Conservation (phyloP, 1,140 invertebrate genomes). For the Caenorhabditis inopinata region DNA sequence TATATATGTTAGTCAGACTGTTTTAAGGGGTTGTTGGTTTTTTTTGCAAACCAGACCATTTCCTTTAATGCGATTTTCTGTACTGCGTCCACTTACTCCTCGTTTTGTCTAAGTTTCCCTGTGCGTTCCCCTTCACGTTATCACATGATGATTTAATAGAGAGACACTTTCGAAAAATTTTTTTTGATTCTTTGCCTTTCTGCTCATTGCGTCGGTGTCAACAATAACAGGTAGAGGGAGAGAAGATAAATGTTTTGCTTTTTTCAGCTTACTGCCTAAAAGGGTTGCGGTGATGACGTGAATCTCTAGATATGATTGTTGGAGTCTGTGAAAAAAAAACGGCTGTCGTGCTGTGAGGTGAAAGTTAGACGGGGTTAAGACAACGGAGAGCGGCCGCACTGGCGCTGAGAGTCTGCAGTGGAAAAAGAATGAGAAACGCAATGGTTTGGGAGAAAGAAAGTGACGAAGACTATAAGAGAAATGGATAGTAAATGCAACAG, state of each 20-base stretch:
- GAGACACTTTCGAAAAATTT: background rate
- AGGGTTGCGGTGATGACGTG: no score
- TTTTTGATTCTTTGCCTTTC: background rate
- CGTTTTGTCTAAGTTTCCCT: no score
- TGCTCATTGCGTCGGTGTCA: background rate
- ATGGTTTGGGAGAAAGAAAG: background rate
- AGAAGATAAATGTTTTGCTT: no score
- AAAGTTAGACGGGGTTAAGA: background rate
- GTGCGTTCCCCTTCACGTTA: background rate
- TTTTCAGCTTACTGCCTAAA: no score
- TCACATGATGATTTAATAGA: background rate
- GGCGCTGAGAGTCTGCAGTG: no score
- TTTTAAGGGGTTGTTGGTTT: no score
- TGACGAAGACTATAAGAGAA: background rate
- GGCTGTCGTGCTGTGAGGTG: no score
- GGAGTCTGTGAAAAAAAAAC: no score
- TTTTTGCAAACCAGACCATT: no score
- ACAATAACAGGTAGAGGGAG: no score
- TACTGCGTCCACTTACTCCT: background rate
- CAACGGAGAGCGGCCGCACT: background rate
- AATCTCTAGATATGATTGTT: no score
- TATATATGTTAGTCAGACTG: no score
- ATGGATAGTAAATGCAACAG: background rate
- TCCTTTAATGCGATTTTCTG: constrained; percentile 69
- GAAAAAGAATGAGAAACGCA: background rate